Evolutionary conservation across 2,797 vertebrate genomes (phyloP).

Genomic region (Kryptopterus vitreolus): DNA sequence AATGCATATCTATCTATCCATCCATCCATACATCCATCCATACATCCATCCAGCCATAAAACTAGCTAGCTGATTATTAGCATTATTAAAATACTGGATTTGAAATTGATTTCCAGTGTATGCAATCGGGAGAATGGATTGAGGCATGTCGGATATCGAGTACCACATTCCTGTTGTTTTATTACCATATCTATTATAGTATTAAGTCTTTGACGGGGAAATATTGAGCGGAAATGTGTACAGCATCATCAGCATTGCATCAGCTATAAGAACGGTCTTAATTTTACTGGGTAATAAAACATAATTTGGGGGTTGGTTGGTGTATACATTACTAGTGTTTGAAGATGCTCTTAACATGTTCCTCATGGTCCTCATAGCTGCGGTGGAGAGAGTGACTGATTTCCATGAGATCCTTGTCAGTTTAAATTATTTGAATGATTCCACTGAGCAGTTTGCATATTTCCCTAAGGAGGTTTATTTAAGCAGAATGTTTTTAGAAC

Average conservation of each 20-base stretch:
- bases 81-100: not conserved
- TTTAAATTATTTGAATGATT: constrained; percentile 23
- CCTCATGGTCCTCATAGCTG: not conserved
- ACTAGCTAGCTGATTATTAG: too few relatives aligned
- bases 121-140: not conserved
- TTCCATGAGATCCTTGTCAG: constrained; percentile 2
- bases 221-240: not conserved
- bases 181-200: not conserved
- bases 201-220: not conserved
- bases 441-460: not conserved
- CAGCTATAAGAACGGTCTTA: not conserved
- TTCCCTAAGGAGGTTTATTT: not conserved
- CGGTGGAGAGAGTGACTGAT: not conserved
- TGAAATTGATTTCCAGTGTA: not conserved
- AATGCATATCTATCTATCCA: too few relatives aligned
- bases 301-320: not conserved
- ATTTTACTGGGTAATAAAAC: not conserved
- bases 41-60: too few relatives aligned
- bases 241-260: not conserved
- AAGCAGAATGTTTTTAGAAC: not conserved
- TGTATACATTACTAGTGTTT: not conserved
- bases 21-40: too few relatives aligned
- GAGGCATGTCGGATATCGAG: not conserved
- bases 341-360: not conserved
- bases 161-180: too few relatives aligned